Evolutionary conservation across 2,797 vertebrate genomes (phyloP).

Genomic region (Vespertilio murinus): DNA sequence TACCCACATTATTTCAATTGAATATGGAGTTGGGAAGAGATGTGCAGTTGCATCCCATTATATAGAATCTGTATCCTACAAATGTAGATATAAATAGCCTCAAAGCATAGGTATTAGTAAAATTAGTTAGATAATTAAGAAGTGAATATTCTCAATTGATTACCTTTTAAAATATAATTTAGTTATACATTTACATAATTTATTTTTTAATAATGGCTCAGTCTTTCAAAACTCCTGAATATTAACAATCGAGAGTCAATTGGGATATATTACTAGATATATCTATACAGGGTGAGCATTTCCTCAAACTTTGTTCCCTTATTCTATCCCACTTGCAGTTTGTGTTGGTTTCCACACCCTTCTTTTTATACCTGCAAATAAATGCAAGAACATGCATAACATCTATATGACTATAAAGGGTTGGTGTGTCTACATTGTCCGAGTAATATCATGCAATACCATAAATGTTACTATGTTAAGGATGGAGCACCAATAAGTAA

Average conservation of each 20-base stretch:
- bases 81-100: not conserved
- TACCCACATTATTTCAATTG: not conserved
- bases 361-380: not conserved
- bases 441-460: not conserved
- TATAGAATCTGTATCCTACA: not conserved
- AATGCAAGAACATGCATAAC: not conserved
- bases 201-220: slow-evolving; percentile 1
- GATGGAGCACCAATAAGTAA: not conserved
- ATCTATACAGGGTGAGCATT: not conserved
- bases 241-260: not conserved
- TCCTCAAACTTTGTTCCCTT: not conserved
- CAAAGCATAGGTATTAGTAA: not conserved
- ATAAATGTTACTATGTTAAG: not conserved
- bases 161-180: not conserved
- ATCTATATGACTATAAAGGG: not conserved
- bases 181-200: not conserved
- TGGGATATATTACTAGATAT: not conserved
- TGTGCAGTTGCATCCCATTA: not conserved
- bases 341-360: not conserved
- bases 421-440: not conserved
- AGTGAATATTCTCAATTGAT: not conserved
- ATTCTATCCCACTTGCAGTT: not conserved
- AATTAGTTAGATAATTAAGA: not conserved
- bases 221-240: not conserved
- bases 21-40: not conserved